phyloP scores from a whole-genome alignment of 2,888 invertebrate genomes.

The Mimachlamys varia region DNA sequence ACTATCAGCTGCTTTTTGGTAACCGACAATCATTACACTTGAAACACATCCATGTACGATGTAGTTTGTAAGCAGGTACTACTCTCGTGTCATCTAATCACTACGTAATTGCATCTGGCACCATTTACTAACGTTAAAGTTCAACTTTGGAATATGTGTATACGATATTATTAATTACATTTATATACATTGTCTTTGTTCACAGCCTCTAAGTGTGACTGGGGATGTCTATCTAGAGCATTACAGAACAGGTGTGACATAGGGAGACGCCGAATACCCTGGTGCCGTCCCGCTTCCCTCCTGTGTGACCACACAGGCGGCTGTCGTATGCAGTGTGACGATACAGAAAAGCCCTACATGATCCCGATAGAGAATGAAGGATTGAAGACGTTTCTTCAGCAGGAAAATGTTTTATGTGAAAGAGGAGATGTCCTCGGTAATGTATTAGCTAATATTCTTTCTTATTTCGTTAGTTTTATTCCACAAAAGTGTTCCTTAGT shows the following conservation, averaged over 20 bases:
- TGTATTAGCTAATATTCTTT: neutral
- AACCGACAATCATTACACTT: too few relatives aligned
- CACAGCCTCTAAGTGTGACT: neutral
- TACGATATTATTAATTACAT: too few relatives aligned
- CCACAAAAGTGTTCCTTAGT: neutral
- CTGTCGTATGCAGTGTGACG: neutral
- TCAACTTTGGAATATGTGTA: too few relatives aligned
- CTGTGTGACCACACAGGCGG: neutral
- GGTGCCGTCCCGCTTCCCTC: neutral
- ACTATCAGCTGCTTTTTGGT: too few relatives aligned
- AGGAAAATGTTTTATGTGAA: neutral
- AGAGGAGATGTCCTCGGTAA: neutral
- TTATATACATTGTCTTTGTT: too few relatives aligned
- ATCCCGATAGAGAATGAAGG: neutral
- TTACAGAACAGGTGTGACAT: neutral
- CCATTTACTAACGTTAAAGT: too few relatives aligned
- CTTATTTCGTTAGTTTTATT: neutral
- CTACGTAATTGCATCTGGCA: too few relatives aligned
- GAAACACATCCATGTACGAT: too few relatives aligned
- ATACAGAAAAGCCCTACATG: neutral
- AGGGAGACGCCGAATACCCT: neutral
- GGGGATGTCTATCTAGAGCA: neutral
- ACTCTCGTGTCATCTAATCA: too few relatives aligned
- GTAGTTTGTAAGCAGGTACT: too few relatives aligned
- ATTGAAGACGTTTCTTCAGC: neutral